Evolutionary conservation across 2,113 vertebrate genomes (phyloP).

Genomic region (Cacatua alba): DNA sequence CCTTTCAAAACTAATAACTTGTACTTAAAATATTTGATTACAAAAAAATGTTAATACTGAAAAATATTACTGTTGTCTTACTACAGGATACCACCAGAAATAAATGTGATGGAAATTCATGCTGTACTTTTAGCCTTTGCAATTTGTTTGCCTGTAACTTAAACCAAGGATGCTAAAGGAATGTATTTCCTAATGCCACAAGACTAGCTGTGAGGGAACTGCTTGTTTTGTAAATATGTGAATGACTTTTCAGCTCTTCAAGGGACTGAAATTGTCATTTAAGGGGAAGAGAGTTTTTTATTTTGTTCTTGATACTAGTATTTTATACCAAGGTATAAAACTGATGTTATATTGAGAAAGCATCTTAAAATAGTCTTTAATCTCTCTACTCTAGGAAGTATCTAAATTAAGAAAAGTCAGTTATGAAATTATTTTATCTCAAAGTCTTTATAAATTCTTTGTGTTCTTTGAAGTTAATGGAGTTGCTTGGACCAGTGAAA

Average conservation of each 20-base stretch:
- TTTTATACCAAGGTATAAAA: background rate
- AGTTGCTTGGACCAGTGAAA: conserved; percentile 89
- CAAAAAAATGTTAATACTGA: background rate
- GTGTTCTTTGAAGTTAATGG: conserved; percentile 80
- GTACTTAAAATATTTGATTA: background rate
- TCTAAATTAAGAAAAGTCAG: background rate
- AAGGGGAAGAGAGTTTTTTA: background rate
- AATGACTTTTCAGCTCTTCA: background rate
- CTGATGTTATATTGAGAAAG: background rate
- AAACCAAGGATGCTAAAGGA: background rate
- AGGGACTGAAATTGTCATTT: background rate
- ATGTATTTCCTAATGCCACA: background rate
- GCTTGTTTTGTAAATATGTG: background rate
- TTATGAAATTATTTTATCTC: background rate
- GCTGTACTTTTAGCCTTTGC: background rate
- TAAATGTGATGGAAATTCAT: background rate
- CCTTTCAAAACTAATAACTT: background rate
- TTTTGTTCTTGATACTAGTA: background rate
- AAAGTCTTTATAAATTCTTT: background rate
- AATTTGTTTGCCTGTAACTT: background rate
- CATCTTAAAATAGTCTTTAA: background rate
- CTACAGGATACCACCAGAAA: background rate
- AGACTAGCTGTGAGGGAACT: background rate
- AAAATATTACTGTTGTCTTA: background rate
- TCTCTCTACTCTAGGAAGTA: background rate